Percentiles rank a stretch among this genome's conserved stretches.
Conservation (phyloP, 1,140 invertebrate species). For the Gryllus bimaculatus region DNA sequence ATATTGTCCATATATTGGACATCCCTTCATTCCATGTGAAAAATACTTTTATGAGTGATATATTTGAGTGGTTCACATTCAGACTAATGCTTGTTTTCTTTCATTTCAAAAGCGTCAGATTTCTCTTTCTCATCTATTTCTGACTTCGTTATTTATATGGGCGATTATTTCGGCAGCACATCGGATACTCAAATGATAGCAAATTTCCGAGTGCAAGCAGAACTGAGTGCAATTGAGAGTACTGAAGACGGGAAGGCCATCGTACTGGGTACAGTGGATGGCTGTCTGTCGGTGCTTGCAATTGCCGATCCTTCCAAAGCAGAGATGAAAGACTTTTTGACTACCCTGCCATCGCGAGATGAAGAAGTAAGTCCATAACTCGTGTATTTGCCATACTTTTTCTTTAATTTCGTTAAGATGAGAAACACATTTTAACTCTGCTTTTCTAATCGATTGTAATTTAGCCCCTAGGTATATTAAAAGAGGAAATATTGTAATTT, state of each 20-base stretch:
- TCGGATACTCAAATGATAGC: slow-evolving; percentile 81
- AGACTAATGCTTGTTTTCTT: too few species aligned
- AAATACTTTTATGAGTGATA: too few species aligned
- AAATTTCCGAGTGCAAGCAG: slow-evolving; percentile 86
- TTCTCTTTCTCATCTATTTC: too few species aligned
- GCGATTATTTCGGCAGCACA: too few species aligned
- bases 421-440: neutral
- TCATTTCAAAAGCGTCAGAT: too few species aligned
- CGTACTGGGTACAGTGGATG: slow-evolving; percentile 85
- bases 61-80: too few species aligned
- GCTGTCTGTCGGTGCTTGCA: slow-evolving; percentile 82
- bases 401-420: too few species aligned
- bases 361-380: slow-evolving; percentile 45
- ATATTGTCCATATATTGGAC: too few species aligned
- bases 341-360: slow-evolving; percentile 58
- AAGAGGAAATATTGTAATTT: too few species aligned
- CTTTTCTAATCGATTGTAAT: neutral
- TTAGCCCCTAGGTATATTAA: neutral
- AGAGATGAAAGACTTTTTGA: slow-evolving; percentile 52
- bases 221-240: slow-evolving; percentile 75
- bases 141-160: too few species aligned
- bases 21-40: too few species aligned
- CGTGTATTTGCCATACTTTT: too few species aligned
- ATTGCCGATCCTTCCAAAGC: slow-evolving; percentile 67
- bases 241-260: slow-evolving; percentile 71